These are phyloP conservation scores for Gymnocheta viridis DNA, from an alignment of 2,888 invertebrate species.

Conservation along the genomic window DNA sequence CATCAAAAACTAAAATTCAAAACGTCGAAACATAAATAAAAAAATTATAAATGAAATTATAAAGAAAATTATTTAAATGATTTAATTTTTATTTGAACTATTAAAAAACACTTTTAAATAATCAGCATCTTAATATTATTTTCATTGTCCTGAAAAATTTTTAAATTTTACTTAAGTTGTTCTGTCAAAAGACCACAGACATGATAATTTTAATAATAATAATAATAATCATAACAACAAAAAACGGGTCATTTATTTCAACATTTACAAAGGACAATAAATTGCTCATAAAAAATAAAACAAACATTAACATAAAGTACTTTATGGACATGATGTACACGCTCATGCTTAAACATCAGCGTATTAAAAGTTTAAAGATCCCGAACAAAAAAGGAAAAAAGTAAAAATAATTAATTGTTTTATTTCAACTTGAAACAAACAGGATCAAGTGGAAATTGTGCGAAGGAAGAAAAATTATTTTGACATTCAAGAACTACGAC, in stretches of 20 bases:
- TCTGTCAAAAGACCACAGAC: no score
- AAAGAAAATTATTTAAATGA: no score
- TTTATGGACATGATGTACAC: not conserved
- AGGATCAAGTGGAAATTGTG: conserved; percentile 2
- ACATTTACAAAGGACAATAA: conserved; percentile 33
- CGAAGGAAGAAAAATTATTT: not conserved
- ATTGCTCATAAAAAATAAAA: not conserved
- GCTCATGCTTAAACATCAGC: not conserved
- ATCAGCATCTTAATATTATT: no score
- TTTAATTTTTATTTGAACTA: no score
- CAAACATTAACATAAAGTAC: not conserved
- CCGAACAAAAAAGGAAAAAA: not conserved
- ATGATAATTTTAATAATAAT: not conserved
- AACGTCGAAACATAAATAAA: no score
- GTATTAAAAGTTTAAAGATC: not conserved
- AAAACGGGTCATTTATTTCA: conserved; percentile 19
- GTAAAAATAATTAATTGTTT: not conserved
- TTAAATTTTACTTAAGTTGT: no score
- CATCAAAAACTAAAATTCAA: no score
- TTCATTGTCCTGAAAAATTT: no score
- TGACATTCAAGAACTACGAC: conserved; percentile 22
- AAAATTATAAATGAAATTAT: no score
- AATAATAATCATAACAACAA: not conserved
- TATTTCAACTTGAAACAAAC: not conserved
- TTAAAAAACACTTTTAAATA: no score